Percentiles rank a stretch among this genome's conserved stretches.
phyloP scores from a whole-genome alignment of 2,888 invertebrate genomes.

The Netelia inedita region DNA sequence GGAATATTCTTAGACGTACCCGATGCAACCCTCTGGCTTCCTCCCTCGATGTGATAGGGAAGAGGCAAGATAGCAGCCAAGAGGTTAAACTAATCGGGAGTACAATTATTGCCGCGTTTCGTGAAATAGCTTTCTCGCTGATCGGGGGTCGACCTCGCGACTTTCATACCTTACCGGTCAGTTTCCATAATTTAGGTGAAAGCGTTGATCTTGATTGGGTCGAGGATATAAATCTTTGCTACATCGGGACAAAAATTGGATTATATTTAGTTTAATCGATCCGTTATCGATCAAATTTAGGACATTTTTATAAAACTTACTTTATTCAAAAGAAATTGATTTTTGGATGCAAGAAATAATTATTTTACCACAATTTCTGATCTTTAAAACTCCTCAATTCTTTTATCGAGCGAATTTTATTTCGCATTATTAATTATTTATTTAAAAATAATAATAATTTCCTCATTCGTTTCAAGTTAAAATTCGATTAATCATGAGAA shows the following conservation, averaged over 20 bases:
- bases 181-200: background rate
- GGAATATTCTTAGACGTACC: conserved; percentile 60
- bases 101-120: conserved; percentile 8
- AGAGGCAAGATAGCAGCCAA: conserved; percentile 28
- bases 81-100: conserved; percentile 13
- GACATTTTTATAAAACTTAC: too few species aligned
- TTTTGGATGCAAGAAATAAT: too few species aligned
- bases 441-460: too few species aligned
- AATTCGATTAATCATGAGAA: too few species aligned
- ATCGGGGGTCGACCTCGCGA: background rate
- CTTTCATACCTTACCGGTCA: background rate
- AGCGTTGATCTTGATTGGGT: background rate
- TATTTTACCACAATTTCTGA: too few species aligned
- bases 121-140: background rate
- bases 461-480: too few species aligned
- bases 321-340: too few species aligned
- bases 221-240: background rate
- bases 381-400: too few species aligned
- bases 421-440: background rate
- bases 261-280: too few species aligned
- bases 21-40: conserved; percentile 9
- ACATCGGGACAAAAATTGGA: background rate
- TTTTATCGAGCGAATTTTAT: background rate
- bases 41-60: conserved; percentile 28
- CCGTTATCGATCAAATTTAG: too few species aligned